These are phyloP conservation scores for Agrotis clavis DNA, from an alignment of 2,888 invertebrate species.

Conservation along the genomic window DNA sequence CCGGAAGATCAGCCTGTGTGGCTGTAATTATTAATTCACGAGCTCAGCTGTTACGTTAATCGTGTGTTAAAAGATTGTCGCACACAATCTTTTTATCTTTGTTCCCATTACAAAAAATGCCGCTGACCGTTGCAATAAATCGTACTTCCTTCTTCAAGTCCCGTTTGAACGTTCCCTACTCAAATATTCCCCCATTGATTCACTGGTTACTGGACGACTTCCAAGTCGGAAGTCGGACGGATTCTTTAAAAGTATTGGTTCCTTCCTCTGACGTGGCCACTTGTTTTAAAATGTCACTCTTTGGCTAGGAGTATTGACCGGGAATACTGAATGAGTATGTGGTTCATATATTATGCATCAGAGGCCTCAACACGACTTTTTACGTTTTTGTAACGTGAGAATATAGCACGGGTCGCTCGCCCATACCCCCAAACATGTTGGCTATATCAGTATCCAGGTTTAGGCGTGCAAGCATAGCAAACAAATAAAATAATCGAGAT, in stretches of 20 bases:
- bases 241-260: conserved; percentile 77
- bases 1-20: too few species aligned
- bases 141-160: too few species aligned
- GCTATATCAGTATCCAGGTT: too few species aligned
- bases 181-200: conserved; percentile 73
- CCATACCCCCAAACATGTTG: too few species aligned
- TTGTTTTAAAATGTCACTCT: conserved; percentile 70
- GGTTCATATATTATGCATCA: not conserved
- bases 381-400: not conserved
- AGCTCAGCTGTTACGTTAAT: too few species aligned
- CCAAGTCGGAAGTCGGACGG: conserved; percentile 75
- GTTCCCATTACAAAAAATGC: too few species aligned
- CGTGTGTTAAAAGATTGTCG: too few species aligned
- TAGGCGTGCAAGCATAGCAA: too few species aligned
- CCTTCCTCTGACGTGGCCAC: conserved; percentile 71
- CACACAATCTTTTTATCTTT: too few species aligned
- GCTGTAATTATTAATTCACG: too few species aligned
- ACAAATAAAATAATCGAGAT: too few species aligned
- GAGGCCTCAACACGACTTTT: too few species aligned
- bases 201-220: conserved; percentile 74
- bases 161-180: conserved; percentile 40
- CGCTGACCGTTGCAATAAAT: not conserved
- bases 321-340: conserved; percentile 36
- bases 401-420: not conserved
- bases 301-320: conserved; percentile 29